Evolutionary conservation across 2,113 vertebrate genomes (phyloP).

Genomic region (Vicugna pacos): DNA sequence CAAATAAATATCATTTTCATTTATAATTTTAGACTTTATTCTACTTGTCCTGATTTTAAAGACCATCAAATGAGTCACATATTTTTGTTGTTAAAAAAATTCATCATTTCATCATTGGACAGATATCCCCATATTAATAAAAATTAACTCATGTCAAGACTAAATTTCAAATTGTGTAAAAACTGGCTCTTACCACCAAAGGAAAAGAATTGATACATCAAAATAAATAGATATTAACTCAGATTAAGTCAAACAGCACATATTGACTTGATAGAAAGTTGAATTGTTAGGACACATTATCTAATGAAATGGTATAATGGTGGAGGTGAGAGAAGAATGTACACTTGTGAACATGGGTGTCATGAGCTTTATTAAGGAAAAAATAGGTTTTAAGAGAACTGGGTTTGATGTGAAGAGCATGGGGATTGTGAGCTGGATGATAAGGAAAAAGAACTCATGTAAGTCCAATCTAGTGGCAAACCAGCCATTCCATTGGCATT

Average conservation of each 20-base stretch:
- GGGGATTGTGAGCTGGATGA: neutral
- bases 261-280: neutral
- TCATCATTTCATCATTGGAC: neutral
- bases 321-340: neutral
- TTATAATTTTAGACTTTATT: neutral
- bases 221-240: neutral
- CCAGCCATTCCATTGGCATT: neutral
- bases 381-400: neutral
- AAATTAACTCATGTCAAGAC: neutral
- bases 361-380: neutral
- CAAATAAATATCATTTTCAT: slow-evolving; percentile 7
- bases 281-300: neutral
- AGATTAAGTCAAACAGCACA: neutral
- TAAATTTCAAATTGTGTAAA: neutral
- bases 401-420: neutral
- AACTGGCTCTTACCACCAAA: neutral
- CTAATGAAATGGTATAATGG: neutral
- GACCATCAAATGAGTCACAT: neutral
- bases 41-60: neutral
- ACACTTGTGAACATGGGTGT: neutral
- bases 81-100: slow-evolving; percentile 43
- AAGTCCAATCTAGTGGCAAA: neutral
- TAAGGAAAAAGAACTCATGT: neutral
- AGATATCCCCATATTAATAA: neutral
- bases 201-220: neutral